phyloP scores from a whole-genome alignment of 2,797 vertebrate genomes.

The Sebastes itinus region DNA sequence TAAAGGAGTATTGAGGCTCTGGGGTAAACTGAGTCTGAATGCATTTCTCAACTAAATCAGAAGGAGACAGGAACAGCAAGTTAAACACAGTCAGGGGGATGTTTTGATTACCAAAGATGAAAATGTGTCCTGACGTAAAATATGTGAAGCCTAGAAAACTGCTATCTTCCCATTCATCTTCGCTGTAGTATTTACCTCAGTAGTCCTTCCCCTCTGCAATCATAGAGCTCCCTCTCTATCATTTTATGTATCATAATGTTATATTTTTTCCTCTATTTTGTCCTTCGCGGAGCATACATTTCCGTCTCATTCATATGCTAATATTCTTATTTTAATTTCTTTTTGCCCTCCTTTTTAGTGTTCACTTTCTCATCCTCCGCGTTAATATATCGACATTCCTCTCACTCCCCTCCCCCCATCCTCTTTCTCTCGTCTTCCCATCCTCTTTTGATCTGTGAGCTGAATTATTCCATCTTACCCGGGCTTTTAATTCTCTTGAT shows the following conservation, averaged over 20 bases:
- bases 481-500: conserved; percentile 81
- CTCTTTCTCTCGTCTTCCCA: conserved; percentile 48
- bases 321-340: conserved; percentile 55
- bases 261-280: conserved; percentile 30
- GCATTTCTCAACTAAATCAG: conserved; percentile 22
- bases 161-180: conserved; percentile 22
- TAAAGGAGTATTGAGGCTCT: not conserved
- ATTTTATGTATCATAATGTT: conserved; percentile 30
- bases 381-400: conserved; percentile 66
- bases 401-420: conserved; percentile 22
- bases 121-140: conserved; percentile 23
- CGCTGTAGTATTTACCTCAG: conserved; percentile 18
- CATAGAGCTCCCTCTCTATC: not conserved
- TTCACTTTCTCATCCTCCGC: conserved; percentile 50
- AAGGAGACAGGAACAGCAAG: not conserved
- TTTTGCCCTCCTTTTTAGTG: conserved; percentile 40
- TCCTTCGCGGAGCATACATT: conserved; percentile 33
- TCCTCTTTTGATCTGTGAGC: conserved; percentile 70
- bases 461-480: conserved; percentile 79
- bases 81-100: conserved; percentile 18
- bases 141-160: conserved; percentile 6
- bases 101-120: conserved; percentile 35
- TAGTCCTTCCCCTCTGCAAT: conserved; percentile 16
- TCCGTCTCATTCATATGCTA: conserved; percentile 63
- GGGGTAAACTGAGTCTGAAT: conserved; percentile 9